These are phyloP conservation scores for Naja naja DNA, from an alignment of 2,113 vertebrate genomes.

Conservation along the genomic window DNA sequence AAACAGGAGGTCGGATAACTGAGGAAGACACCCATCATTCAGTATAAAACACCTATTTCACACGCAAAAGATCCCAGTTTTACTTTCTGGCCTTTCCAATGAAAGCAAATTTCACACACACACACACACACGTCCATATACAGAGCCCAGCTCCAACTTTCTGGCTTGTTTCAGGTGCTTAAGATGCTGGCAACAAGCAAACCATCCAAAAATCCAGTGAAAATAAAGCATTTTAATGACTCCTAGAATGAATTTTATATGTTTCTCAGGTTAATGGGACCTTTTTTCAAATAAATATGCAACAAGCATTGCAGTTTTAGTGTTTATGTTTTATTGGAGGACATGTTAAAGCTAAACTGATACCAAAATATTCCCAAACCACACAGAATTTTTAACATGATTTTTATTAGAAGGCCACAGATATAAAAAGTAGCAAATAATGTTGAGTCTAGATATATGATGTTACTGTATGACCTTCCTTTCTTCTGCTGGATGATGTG, in stretches of 20 bases:
- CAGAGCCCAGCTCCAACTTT: background rate
- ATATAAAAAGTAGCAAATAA: background rate
- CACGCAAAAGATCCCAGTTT: background rate
- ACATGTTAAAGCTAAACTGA: background rate
- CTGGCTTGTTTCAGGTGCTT: background rate
- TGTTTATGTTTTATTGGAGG: background rate
- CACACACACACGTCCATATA: background rate
- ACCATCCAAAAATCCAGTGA: background rate
- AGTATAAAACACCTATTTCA: background rate
- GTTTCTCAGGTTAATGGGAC: background rate
- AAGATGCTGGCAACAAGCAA: background rate
- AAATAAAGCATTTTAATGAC: background rate
- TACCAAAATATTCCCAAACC: background rate
- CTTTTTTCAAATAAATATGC: background rate
- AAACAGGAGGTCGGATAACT: background rate
- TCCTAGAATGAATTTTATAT: background rate
- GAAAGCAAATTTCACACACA: background rate
- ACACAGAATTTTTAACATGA: background rate
- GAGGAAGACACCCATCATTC: background rate
- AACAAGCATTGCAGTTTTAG: background rate
- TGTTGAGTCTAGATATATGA: background rate
- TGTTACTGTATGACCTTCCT: background rate
- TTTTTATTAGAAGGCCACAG: background rate
- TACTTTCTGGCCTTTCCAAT: background rate
- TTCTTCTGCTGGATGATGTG: background rate